A percentile compares a stretch with the other conserved stretches of the same genome.
Conservation (phyloP, 2,113 vertebrate genomes). For the Pandion haliaetus region DNA sequence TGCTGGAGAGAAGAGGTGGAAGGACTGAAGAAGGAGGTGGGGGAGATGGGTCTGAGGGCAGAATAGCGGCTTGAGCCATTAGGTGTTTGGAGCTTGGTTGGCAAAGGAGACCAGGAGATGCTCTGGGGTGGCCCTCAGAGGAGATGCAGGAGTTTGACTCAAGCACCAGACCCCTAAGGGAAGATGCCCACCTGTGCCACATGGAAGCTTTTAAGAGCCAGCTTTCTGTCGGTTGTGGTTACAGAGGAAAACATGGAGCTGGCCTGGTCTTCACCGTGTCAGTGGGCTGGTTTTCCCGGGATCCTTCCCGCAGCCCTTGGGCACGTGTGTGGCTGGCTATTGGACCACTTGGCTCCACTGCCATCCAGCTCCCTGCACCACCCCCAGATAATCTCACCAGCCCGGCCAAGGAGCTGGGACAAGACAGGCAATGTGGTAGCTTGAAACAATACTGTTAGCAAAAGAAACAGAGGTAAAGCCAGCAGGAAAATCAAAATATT, state of each 20-base stretch:
- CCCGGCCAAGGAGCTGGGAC: background rate
- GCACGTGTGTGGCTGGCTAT: accelerated
- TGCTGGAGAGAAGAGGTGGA: background rate
- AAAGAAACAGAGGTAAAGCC: background rate
- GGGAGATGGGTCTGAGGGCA: background rate
- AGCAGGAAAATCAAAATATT: background rate
- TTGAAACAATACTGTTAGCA: background rate
- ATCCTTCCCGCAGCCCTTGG: background rate
- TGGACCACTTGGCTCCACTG: accelerated
- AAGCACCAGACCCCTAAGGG: background rate
- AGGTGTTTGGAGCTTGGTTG: background rate
- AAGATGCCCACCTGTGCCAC: accelerated
- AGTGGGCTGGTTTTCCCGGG: accelerated
- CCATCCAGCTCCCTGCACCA: background rate
- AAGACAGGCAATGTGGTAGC: background rate
- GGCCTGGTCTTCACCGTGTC: accelerated
- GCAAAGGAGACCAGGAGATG: background rate
- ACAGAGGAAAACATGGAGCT: background rate
- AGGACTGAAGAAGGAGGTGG: background rate
- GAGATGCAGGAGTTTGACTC: background rate
- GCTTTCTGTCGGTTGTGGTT: background rate
- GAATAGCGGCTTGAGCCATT: background rate
- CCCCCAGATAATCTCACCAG: background rate
- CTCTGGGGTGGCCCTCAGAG: background rate
- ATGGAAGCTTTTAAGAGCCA: background rate